Base-by-base conservation (phyloP, 1,140 invertebrate genomes). In the Bacillus rossius region DNA sequence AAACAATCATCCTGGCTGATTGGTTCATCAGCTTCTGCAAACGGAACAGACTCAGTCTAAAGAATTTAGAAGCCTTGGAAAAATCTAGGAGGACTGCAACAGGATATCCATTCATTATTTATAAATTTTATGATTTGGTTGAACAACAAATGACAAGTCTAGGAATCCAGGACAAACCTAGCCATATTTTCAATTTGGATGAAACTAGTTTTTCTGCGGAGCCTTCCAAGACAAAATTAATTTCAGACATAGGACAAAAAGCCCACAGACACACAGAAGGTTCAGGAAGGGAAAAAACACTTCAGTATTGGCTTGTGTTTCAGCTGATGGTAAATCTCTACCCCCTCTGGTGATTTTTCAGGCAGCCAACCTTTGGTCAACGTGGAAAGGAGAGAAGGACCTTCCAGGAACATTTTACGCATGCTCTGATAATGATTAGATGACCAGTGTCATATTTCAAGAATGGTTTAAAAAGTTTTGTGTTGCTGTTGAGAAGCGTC, bases 81-180 rank as follows among this genome's bases (percentile, higher is more conserved):
- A 34, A 34, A 34, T 34, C 29, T 34, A 34, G 5, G 29, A 34
- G 29, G 29, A 34, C 29, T 13, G 47, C 41, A 8, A 55, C 45
- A 23, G 45, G 34, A 55, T 56, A 64, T 43, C 62, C 56, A 10
- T 64, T 64, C 56, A 55, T 62, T 13, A 64, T 64, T 25, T 62
- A 64, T 56, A 34, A 53, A 2, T 64, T 62, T 23, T 64, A 54
- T 51, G 57, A 62, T 0, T 16, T 53, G 8, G 50, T 55, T 10
- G 8, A 50, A 1, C 55, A 43, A 34, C 29, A 34, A 34, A 34
- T 34, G 29, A 34, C 10, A 34, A 34, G 29, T 34, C 55, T 63
- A 10, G 45, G 59, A 17, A n/a, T 64, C 2, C 25, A 56, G 61
- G 26, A 61, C 47, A 57, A 51, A 53, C 63, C 58, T 10, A 22